These are phyloP conservation scores for Paramormyrops kingsleyae DNA, from an alignment of 2,113 vertebrate genomes.

Conservation along the genomic window DNA sequence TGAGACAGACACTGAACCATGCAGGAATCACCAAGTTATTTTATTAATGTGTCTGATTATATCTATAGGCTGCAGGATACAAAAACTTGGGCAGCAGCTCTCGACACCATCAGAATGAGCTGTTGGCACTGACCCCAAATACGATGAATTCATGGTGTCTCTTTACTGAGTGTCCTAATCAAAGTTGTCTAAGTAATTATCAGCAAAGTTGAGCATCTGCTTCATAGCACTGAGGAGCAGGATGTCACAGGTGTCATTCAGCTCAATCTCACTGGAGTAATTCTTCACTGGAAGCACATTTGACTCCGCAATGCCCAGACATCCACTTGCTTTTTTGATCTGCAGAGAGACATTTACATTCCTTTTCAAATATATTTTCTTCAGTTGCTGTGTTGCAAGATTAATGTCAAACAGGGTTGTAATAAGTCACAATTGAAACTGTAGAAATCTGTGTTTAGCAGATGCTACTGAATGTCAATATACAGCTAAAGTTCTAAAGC, in stretches of 20 bases:
- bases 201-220: background rate
- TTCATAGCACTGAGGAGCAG: background rate
- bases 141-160: no score
- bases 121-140: no score
- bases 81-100: no score
- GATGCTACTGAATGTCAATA: no score
- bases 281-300: background rate
- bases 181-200: background rate
- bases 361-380: background rate
- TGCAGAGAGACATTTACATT: background rate
- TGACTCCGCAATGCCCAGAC: background rate
- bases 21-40: no score
- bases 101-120: no score
- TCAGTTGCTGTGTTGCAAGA: background rate
- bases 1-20: no score
- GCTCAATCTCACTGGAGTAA: background rate
- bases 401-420: background rate
- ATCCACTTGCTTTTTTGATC: background rate
- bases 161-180: no score
- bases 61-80: no score
- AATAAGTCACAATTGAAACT: background rate
- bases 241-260: background rate
- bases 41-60: no score
- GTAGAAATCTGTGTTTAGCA: background rate
- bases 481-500: no score